Evolutionary conservation across 2,113 vertebrate species (phyloP).

Genomic region (Gulo gulo): DNA sequence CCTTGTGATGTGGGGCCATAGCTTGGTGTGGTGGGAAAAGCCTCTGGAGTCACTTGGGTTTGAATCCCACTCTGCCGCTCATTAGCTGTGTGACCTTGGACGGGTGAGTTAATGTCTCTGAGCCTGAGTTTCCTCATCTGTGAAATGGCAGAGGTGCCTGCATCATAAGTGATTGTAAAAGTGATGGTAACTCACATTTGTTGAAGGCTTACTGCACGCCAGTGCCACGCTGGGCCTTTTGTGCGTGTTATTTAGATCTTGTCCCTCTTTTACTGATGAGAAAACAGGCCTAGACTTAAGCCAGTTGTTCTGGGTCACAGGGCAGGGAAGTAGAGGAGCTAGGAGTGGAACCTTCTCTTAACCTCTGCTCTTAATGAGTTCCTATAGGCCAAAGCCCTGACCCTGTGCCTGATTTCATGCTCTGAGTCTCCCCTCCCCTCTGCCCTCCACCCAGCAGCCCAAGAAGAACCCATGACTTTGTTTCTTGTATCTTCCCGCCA

Average conservation of each 20-base stretch:
- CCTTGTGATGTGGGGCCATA: not conserved
- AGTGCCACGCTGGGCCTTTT: not conserved
- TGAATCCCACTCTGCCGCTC: not conserved
- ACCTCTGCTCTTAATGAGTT: not conserved
- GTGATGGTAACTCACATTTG: not conserved
- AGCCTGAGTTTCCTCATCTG: not conserved
- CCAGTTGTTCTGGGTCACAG: not conserved
- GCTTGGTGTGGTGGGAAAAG: not conserved
- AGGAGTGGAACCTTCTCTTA: not conserved
- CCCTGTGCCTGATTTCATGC: not conserved
- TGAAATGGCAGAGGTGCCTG: not conserved
- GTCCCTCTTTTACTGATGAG: not conserved
- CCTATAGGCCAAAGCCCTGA: not conserved
- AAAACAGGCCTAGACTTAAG: slow-evolving; percentile 18
- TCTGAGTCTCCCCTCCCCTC: too few species aligned
- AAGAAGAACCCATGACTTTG: slow-evolving; percentile 1
- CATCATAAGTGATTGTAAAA: not conserved
- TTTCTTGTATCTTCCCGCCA: slow-evolving; percentile 65
- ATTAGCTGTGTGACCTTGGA: slow-evolving; percentile 34
- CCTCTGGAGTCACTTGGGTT: not conserved
- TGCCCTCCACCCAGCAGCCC: not conserved
- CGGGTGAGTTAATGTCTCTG: not conserved
- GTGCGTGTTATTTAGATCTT: not conserved
- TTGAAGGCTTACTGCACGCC: not conserved
- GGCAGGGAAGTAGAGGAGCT: not conserved